Conservation (phyloP, 2,888 invertebrate species). For the Ornithoptera alexandrae region DNA sequence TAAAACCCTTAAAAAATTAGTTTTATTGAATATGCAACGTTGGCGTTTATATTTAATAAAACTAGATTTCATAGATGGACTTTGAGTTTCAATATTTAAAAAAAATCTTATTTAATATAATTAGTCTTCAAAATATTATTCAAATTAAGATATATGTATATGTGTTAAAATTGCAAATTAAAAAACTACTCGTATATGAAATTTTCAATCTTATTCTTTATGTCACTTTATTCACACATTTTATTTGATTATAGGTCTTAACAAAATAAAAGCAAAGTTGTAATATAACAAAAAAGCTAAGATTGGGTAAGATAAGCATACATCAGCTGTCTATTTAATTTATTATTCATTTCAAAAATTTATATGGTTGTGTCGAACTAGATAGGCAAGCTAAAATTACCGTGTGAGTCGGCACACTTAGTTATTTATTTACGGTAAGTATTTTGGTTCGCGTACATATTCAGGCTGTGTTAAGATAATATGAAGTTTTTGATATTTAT, state of each 20-base stretch:
- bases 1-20: no score
- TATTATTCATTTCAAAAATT: conserved; percentile 26
- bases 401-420: conserved; percentile 11
- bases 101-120: no score
- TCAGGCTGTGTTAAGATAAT: conserved; percentile 15
- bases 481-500: neutral
- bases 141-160: no score
- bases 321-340: conserved; percentile 18
- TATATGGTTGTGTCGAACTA: conserved; percentile 18
- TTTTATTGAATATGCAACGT: no score
- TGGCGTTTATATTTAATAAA: no score
- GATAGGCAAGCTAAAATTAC: conserved; percentile 25
- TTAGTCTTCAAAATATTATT: no score
- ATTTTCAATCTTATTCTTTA: neutral
- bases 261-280: neutral
- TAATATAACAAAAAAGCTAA: neutral
- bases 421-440: conserved; percentile 25
- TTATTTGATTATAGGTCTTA: neutral
- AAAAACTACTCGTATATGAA: no score
- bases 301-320: conserved; percentile 16
- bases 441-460: conserved; percentile 18
- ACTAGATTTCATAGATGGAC: no score
- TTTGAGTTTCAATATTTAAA: no score
- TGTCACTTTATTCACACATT: neutral
- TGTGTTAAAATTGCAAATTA: no score